These are phyloP conservation scores for Bibio marci DNA, from an alignment of 2,888 invertebrate genomes.

Conservation along the genomic window DNA sequence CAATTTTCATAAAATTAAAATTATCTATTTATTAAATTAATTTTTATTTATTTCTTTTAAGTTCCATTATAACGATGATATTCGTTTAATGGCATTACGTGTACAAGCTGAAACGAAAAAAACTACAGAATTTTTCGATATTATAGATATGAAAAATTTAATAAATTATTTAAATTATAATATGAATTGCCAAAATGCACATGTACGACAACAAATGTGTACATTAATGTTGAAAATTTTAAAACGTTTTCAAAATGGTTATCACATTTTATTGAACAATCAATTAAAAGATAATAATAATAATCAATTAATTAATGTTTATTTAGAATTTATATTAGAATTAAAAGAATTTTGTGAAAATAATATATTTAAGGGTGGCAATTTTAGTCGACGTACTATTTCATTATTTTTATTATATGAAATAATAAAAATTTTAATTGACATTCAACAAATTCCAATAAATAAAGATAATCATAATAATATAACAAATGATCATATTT, in stretches of 20 bases:
- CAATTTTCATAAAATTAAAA: no score
- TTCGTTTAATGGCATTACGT: slow-evolving; percentile 47
- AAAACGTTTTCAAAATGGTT: slow-evolving; percentile 29
- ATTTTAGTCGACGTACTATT: slow-evolving; percentile 40
- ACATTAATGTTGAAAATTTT: slow-evolving; percentile 48
- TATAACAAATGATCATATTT: slow-evolving; percentile 1
- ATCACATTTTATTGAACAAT: slow-evolving; percentile 14
- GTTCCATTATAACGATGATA: slow-evolving; percentile 29
- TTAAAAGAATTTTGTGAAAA: slow-evolving; percentile 34
- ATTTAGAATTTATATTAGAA: slow-evolving; percentile 31
- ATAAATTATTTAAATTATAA: slow-evolving; percentile 47
- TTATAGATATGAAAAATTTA: slow-evolving; percentile 44
- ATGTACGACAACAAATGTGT: slow-evolving; percentile 49
- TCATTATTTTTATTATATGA: slow-evolving; percentile 38
- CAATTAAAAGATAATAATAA: slow-evolving; percentile 11
- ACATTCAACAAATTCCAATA: no score
- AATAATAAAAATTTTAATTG: slow-evolving; percentile 14
- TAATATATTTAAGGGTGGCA: slow-evolving; percentile 42
- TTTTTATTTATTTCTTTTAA: not conserved
- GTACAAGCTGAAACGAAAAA: slow-evolving; percentile 57
- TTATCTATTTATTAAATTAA: not conserved
- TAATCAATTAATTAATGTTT: slow-evolving; percentile 17
- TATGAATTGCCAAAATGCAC: slow-evolving; percentile 47
- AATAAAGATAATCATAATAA: not conserved
- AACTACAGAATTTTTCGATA: slow-evolving; percentile 45